Evolutionary conservation across 30 jellyfish, hydroid and myxozoan genomes (phyloP).

Genomic region (Hydractinia symbiolongicarpus): DNA sequence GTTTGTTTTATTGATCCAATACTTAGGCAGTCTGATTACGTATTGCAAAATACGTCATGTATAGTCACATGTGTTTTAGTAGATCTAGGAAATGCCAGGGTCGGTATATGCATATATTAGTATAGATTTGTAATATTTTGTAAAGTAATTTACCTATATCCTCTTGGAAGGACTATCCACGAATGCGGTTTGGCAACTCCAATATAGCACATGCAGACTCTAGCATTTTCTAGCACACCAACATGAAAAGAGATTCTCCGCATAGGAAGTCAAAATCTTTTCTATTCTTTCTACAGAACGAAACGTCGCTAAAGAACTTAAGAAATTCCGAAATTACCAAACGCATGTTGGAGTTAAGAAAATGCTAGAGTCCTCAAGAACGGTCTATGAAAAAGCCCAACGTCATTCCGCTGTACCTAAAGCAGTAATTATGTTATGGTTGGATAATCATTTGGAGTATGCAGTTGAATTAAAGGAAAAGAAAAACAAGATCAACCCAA

Average conservation of each 20-base stretch:
- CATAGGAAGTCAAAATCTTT: neutral
- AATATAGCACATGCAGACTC: conserved; percentile 15
- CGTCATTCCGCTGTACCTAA: conserved; percentile 26
- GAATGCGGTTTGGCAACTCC: conserved; percentile 9
- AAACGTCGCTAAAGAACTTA: too few species aligned
- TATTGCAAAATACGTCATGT: too few species aligned
- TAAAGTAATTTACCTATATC: neutral
- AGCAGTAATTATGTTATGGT: conserved; percentile 50
- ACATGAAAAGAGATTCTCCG: neutral
- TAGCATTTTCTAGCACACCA: conserved; percentile 31
- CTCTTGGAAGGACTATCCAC: neutral
- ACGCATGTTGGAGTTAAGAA: conserved; percentile 23
- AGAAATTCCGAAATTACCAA: neutral
- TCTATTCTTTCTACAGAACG: conserved; percentile 16
- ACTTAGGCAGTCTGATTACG: too few species aligned
- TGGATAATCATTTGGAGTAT: conserved; percentile 55
- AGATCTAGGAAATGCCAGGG: conserved; percentile 38
- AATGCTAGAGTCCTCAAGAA: conserved; percentile 38
- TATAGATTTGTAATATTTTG: neutral
- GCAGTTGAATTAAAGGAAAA: conserved; percentile 72
- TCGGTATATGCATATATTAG: neutral
- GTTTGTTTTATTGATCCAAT: neutral
- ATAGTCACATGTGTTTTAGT: neutral
- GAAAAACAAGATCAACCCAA: conserved; percentile 52
- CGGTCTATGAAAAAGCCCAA: conserved; percentile 14